phyloP scores from a whole-genome alignment of 2,888 invertebrate genomes.

The Pecten maximus region DNA sequence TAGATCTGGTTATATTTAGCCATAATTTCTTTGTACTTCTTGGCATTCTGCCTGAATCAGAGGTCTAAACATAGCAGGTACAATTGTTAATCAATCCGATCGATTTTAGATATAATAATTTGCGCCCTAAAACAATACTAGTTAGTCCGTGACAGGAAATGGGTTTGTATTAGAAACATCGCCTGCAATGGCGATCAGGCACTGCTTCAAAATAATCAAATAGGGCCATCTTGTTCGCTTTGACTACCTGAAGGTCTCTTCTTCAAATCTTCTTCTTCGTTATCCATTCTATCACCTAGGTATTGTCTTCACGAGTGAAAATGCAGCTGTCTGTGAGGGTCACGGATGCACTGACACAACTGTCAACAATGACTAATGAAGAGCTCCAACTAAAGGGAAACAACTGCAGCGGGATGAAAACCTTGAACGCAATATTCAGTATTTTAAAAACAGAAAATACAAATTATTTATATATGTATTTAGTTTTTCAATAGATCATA shows the following conservation, averaged over 20 bases:
- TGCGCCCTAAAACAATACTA: not conserved
- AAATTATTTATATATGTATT: too few species aligned
- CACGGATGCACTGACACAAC: constrained; percentile 21
- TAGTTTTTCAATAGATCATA: too few species aligned
- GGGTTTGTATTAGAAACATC: not conserved
- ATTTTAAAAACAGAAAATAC: too few species aligned
- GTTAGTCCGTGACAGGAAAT: not conserved
- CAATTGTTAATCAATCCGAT: not conserved
- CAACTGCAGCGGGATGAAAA: too few species aligned
- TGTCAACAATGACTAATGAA: not conserved
- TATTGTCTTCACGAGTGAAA: not conserved
- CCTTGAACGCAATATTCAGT: too few species aligned
- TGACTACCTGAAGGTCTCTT: not conserved
- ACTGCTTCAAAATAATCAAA: not conserved
- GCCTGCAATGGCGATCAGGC: not conserved
- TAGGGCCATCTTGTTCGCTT: not conserved
- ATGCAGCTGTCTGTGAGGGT: not conserved
- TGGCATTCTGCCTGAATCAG: not conserved
- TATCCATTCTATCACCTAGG: not conserved
- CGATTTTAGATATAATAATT: not conserved
- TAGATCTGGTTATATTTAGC: too few species aligned
- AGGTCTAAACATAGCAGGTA: not conserved
- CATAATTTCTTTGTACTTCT: too few species aligned
- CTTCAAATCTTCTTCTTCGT: constrained; percentile 1
- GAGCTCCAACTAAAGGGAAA: not conserved